Percentiles rank a stretch among this genome's conserved stretches.
phyloP scores from a whole-genome alignment of 2,797 vertebrate species.

The Spondyliosoma cantharus region DNA sequence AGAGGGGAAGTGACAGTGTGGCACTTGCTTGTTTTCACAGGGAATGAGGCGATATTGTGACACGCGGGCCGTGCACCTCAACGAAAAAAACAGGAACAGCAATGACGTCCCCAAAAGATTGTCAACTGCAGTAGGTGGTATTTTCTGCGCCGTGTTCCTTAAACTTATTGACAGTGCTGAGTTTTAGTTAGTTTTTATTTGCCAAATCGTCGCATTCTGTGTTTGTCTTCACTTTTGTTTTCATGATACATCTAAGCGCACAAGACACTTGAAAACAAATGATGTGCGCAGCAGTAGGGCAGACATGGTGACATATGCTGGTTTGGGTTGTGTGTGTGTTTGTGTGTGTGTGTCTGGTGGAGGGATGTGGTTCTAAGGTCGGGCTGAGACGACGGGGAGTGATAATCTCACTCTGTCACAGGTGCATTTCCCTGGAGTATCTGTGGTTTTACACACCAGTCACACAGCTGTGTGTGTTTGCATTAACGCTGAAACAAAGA shows the following conservation, averaged over 20 bases:
- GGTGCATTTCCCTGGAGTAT: conserved; percentile 80
- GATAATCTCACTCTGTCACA: conserved; percentile 75
- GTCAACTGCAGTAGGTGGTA: conserved; percentile 31
- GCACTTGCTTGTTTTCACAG: conserved; percentile 78
- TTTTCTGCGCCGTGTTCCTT: conserved; percentile 25
- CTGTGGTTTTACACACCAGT: conserved; percentile 81
- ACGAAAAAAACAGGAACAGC: conserved; percentile 72
- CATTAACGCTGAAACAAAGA: conserved; percentile 54
- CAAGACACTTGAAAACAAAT: not conserved
- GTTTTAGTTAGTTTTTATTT: not conserved
- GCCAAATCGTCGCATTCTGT: not conserved
- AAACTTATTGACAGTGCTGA: not conserved
- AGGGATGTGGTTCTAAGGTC: conserved; percentile 80
- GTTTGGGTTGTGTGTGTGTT: conserved; percentile 57
- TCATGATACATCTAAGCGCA: not conserved
- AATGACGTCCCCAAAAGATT: conserved; percentile 54
- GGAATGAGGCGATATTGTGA: conserved; percentile 73
- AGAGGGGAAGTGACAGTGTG: conserved; percentile 80
- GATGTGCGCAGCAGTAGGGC: conserved; percentile 6
- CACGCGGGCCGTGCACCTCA: conserved; percentile 68
- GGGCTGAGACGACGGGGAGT: conserved; percentile 51
- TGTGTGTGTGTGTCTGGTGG: conserved; percentile 59
- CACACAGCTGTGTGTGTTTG: conserved; percentile 79
- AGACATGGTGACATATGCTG: conserved; percentile 39
- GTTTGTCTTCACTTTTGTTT: not conserved